Conservation (phyloP, 2,888 invertebrate genomes). For the Tenodera sinensis region DNA sequence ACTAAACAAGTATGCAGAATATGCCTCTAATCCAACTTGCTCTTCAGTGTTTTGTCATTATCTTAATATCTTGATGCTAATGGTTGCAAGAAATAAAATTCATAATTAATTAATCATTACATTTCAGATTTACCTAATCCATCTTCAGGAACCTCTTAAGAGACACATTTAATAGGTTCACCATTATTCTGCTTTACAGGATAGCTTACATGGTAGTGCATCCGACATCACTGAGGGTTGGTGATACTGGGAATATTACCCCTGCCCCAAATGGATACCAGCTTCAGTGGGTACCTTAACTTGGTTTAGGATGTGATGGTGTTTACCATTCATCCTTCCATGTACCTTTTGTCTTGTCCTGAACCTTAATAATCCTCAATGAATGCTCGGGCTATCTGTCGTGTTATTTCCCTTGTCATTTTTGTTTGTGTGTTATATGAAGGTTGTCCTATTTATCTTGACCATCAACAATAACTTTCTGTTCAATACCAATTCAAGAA, state of each 20-base stretch:
- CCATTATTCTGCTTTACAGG: constrained; percentile 13
- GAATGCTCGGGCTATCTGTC: not conserved
- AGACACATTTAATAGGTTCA: not conserved
- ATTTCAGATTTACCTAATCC: not conserved
- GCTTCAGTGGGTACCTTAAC: constrained; percentile 13
- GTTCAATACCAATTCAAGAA: too few relatives aligned
- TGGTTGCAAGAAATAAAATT: too few relatives aligned
- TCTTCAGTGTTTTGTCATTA: too few relatives aligned
- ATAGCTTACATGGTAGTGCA: constrained; percentile 9
- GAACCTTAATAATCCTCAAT: not conserved
- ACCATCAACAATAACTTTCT: too few relatives aligned
- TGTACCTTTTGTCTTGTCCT: not conserved
- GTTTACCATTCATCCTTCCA: not conserved
- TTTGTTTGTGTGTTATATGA: not conserved
- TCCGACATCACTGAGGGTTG: not conserved
- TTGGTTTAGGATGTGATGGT: not conserved
- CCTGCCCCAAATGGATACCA: constrained; percentile 10
- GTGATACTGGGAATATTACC: constrained; percentile 12
- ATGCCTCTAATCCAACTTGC: too few relatives aligned
- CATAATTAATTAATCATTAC: not conserved
- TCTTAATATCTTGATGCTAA: too few relatives aligned
- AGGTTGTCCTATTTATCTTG: too few relatives aligned
- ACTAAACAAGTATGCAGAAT: not conserved
- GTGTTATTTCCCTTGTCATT: not conserved
- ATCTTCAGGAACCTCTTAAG: not conserved